Evolutionary conservation across 2,797 vertebrate genomes (phyloP), one percentile per base, ranked within the genome.

Genomic region (Betta splendens): DNA sequence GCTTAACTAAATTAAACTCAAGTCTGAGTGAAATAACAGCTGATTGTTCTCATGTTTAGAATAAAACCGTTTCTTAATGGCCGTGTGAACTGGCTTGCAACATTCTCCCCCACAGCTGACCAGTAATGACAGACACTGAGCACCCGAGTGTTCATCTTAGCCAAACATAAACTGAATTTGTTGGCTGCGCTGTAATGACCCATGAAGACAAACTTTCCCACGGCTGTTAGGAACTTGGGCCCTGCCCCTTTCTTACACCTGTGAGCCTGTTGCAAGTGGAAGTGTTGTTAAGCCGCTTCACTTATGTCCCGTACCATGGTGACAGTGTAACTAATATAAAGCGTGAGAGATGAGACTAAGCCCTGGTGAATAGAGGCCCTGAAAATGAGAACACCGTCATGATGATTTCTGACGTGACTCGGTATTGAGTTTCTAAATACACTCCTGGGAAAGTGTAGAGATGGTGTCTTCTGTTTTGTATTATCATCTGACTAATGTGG

Each of bases 231-330:
- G 28, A 75, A 63, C 88, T 84, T 75, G 9, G 83, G 64, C 23
- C 81, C 53, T 52, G 77, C 83, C 64, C 81, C 78, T 89, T 95
- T 96, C 92, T 88, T 94, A 96, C 94, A 90, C 90, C 83, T 88
- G 49, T 65, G 59, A 67, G 86, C 85, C 72, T 80, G 63, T 69
- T 69, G 58, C 42, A 64, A 60, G 70, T 50, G 56, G 53, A 66
- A n/a, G 44, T 53, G 85, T 87, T 87, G 76, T 84, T 80, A 61
- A 29, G 51, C 73, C 81, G 81, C 88, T 77, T 83, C 85, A 85
- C 88, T 82, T 84, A 75, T 86, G 81, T 87, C 89, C 89, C 89
- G 0, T 93, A 75, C 86, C 82, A n/a, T 88, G 86, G 83, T 91
- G 85, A 92, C 79, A 64, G 75, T 80, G 87, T 92, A 93, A 91